Evolutionary conservation across 2,113 vertebrate genomes (phyloP).

Genomic region (Hippocampus mohnikei): DNA sequence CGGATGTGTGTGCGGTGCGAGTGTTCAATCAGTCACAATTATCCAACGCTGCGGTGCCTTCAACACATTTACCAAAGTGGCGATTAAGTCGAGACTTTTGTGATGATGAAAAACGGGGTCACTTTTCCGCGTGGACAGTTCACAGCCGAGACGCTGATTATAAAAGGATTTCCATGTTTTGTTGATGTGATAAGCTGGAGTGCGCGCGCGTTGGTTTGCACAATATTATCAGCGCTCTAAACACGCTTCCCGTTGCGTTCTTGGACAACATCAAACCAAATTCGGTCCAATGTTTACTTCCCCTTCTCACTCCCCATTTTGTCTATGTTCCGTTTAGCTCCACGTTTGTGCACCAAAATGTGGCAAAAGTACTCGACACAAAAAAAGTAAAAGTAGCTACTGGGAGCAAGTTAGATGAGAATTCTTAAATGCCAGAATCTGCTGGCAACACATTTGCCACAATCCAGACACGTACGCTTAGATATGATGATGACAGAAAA

Average conservation of each 20-base stretch:
- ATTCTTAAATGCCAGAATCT: no score
- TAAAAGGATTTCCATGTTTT: slow-evolving; percentile 59
- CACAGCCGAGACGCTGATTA: slow-evolving; percentile 18
- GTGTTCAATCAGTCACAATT: slow-evolving; percentile 7
- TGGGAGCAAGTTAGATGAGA: no score
- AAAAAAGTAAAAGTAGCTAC: no score
- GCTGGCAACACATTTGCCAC: no score
- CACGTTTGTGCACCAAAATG: neutral
- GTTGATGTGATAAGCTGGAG: slow-evolving; percentile 60
- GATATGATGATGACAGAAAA: no score
- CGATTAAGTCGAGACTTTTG: slow-evolving; percentile 38
- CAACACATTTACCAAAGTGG: slow-evolving; percentile 20
- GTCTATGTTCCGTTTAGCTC: no score
- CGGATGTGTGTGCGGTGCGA: neutral
- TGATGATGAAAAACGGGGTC: slow-evolving; percentile 50
- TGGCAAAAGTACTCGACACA: neutral
- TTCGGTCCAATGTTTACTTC: neutral
- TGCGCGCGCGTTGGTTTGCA: slow-evolving; percentile 21
- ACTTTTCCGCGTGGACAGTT: neutral
- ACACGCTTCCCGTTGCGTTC: slow-evolving; percentile 8
- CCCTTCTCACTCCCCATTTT: neutral
- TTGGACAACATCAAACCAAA: neutral
- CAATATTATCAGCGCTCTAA: slow-evolving; percentile 28
- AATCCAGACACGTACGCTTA: no score
- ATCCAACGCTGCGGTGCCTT: neutral